Evolutionary conservation across 1,140 invertebrate species (phyloP).

Genomic region (Sycophila sp.): DNA sequence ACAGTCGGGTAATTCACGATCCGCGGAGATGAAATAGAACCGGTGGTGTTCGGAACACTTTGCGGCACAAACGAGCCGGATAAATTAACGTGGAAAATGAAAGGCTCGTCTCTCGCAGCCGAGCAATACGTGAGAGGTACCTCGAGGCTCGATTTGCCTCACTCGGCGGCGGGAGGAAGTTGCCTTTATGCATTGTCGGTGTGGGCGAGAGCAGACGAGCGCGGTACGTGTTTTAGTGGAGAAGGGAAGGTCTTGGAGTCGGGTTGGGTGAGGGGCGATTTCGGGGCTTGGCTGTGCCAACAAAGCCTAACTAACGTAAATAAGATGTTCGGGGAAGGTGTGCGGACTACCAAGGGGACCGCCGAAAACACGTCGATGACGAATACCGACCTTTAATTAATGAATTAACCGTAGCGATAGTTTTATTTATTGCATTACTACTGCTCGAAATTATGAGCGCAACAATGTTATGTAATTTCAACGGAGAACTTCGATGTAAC

Average conservation of each 20-base stretch:
- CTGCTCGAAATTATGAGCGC: too few species aligned
- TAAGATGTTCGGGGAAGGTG: conserved; percentile 15
- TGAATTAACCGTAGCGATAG: too few species aligned
- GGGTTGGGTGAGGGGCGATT: neutral
- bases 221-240: neutral
- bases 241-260: neutral
- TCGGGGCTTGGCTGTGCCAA: conserved; percentile 8
- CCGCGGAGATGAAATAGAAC: neutral
- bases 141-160: neutral
- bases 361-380: too few species aligned
- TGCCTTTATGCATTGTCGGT: conserved; percentile 2
- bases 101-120: neutral
- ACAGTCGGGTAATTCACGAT: neutral
- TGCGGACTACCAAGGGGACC: too few species aligned
- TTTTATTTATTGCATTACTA: too few species aligned
- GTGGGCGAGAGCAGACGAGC: neutral
- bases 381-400: too few species aligned
- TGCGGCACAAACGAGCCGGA: conserved; percentile 3
- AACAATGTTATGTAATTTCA: too few species aligned
- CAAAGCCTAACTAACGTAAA: conserved; percentile 34
- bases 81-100: conserved; percentile 26
- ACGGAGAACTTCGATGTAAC: too few species aligned
- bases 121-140: too few species aligned
- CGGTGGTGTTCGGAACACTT: neutral
- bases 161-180: neutral